phyloP scores from a whole-genome alignment of 1,140 invertebrate genomes.

The Mactra quadrangularis region DNA sequence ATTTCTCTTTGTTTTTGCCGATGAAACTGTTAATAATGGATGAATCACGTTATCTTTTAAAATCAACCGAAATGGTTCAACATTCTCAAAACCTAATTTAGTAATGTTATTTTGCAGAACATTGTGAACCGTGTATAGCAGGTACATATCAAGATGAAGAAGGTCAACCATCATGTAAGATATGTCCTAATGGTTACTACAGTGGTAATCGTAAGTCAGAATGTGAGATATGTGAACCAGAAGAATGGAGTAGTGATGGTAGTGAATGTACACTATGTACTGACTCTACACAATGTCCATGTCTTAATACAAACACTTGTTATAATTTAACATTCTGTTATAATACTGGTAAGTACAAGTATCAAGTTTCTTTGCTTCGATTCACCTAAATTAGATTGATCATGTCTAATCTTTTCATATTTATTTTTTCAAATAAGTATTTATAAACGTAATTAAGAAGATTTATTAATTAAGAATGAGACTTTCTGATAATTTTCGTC shows the following conservation, averaged over 20 bases:
- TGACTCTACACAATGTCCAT: conserved; percentile 56
- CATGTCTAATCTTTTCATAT: too few relatives aligned
- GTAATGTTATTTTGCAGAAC: conserved; percentile 61
- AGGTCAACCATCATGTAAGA: conserved; percentile 56
- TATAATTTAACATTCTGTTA: conserved; percentile 47
- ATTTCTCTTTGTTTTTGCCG: too few relatives aligned
- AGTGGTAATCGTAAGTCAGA: conserved; percentile 59
- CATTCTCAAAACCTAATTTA: too few relatives aligned
- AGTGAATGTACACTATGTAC: conserved; percentile 44
- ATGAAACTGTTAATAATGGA: too few relatives aligned
- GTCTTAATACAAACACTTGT: conserved; percentile 37
- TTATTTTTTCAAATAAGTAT: too few relatives aligned
- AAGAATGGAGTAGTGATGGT: conserved; percentile 51
- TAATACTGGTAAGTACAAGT: conserved; percentile 48
- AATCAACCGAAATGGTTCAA: too few relatives aligned
- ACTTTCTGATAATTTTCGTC: background rate
- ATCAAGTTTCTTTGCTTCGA: too few relatives aligned
- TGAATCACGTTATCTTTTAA: too few relatives aligned
- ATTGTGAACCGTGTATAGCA: conserved; percentile 61
- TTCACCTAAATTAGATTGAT: too few relatives aligned
- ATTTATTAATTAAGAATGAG: background rate
- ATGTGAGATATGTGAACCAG: conserved; percentile 60
- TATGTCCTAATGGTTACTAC: conserved; percentile 60
- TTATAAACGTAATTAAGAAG: background rate
- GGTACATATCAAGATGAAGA: conserved; percentile 64